Evolutionary conservation across 2,113 vertebrate genomes (phyloP).

Genomic region (Cochlearius cochlearius): DNA sequence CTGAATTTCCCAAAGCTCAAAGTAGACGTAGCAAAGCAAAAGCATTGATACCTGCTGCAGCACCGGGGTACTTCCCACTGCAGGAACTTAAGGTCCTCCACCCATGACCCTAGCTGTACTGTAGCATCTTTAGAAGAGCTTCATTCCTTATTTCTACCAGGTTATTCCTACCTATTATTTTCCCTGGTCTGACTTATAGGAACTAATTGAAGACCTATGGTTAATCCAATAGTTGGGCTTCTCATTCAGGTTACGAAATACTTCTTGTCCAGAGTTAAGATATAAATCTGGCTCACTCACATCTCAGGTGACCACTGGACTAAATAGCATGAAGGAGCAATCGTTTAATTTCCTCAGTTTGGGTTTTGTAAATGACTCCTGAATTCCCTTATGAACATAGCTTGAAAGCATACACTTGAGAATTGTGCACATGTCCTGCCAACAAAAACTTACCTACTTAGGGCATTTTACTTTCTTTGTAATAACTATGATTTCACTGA

Average conservation of each 20-base stretch:
- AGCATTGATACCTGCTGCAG: background rate
- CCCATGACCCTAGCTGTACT: fast-evolving
- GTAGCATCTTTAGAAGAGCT: background rate
- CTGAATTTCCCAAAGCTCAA: background rate
- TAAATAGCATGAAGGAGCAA: background rate
- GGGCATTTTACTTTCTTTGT: background rate
- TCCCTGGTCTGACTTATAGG: background rate
- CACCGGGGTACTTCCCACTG: background rate
- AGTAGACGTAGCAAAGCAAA: background rate
- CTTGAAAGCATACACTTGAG: background rate
- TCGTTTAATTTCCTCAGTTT: background rate
- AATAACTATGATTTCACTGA: background rate
- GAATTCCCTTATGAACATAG: background rate
- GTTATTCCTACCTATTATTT: background rate
- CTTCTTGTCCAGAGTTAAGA: background rate
- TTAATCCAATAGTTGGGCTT: background rate
- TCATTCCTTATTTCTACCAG: background rate
- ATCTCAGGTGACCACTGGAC: background rate
- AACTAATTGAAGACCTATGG: background rate
- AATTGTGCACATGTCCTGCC: background rate
- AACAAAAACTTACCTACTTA: background rate
- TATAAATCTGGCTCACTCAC: background rate
- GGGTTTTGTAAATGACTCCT: background rate
- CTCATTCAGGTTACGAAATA: background rate
- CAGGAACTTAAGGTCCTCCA: background rate